Evolutionary conservation across 2,797 vertebrate species (phyloP).

Genomic region (Phrynocephalus forsythii): DNA sequence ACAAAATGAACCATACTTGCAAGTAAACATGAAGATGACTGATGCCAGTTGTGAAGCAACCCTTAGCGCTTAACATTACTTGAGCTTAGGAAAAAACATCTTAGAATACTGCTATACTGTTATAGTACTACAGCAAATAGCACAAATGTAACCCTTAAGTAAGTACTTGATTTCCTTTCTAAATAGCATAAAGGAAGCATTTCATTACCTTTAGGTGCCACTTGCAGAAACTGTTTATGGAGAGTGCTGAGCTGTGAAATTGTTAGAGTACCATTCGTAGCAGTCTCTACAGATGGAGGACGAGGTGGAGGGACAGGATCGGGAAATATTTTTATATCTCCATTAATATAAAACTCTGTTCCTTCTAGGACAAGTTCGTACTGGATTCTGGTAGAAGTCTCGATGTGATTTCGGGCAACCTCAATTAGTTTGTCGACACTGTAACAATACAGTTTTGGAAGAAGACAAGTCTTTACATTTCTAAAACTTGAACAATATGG

Average conservation of each 20-base stretch:
- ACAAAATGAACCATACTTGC: background rate
- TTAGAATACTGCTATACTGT: background rate
- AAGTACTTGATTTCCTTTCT: background rate
- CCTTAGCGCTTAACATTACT: background rate
- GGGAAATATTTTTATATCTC: constrained; percentile 79
- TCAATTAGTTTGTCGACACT: constrained; percentile 87
- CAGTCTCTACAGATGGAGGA: constrained; percentile 76
- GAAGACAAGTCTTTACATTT: constrained; percentile 9
- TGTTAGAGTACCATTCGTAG: constrained; percentile 73
- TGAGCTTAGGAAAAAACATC: background rate
- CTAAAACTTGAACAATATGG: background rate
- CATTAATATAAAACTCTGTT: constrained; percentile 85
- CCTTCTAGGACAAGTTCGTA: constrained; percentile 84
- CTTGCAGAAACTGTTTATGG: constrained; percentile 78
- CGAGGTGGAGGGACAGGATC: constrained; percentile 62
- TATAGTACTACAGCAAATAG: background rate
- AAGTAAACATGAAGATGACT: background rate
- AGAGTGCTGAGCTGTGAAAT: constrained; percentile 84
- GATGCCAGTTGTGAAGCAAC: too few relatives aligned
- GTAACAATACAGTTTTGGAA: constrained; percentile 40
- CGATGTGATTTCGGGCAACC: constrained; percentile 85
- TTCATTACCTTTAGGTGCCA: constrained; percentile 87
- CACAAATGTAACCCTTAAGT: background rate
- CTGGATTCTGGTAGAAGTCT: constrained; percentile 81
- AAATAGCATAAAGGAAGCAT: background rate